phyloP scores from a whole-genome alignment of 2,888 invertebrate species.

The Globia sparganii region DNA sequence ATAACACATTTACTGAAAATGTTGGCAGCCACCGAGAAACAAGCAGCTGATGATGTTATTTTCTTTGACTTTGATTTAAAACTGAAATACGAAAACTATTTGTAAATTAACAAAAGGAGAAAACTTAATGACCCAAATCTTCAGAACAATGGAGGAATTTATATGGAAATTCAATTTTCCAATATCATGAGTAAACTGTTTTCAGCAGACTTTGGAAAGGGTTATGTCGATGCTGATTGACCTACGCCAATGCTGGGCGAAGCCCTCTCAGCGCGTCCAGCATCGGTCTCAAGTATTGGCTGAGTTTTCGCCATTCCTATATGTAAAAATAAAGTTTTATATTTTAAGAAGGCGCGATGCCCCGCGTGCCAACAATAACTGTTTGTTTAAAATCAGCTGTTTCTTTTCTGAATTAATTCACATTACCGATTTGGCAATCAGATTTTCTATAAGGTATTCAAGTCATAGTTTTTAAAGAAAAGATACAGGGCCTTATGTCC shows the following conservation, averaged over 20 bases:
- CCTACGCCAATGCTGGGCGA: neutral
- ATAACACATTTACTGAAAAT: constrained; percentile 54
- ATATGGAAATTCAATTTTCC: neutral
- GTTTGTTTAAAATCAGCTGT: constrained; percentile 47
- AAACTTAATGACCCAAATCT: constrained; percentile 4
- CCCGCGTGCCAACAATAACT: constrained; percentile 18
- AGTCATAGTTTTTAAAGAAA: no score
- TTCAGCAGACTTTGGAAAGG: neutral
- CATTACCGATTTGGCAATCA: neutral
- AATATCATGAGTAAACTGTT: neutral
- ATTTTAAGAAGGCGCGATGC: constrained; percentile 21
- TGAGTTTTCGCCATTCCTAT: neutral
- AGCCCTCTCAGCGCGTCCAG: no score
- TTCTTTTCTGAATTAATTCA: neutral
- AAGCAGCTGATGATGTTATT: constrained; percentile 28
- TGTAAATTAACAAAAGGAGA: neutral
- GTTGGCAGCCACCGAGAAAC: constrained; percentile 45
- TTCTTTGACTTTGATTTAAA: constrained; percentile 20
- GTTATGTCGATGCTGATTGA: neutral
- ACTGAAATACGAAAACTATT: constrained; percentile 8
- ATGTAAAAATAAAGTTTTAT: constrained; percentile 27
- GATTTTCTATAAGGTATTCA: no score
- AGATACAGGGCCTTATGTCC: no score
- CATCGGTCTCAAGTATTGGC: neutral
- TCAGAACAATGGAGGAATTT: neutral